Evolutionary conservation across 2,113 vertebrate species (phyloP).

Genomic region (Romanogobio albipinnatus): DNA sequence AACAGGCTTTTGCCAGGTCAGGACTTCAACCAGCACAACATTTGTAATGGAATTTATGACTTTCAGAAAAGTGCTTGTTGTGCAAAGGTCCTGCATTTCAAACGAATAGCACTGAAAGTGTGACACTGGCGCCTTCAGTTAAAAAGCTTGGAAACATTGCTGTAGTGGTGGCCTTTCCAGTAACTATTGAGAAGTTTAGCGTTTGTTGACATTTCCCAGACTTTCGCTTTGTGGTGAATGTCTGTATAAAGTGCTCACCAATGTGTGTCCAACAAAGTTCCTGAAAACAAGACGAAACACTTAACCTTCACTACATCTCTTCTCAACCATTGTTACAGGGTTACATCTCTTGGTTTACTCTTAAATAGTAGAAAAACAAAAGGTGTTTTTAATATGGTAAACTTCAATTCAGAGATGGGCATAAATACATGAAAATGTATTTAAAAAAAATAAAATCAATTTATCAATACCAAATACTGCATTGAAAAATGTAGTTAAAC

Average conservation of each 20-base stretch:
- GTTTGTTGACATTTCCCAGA: constrained; percentile 79
- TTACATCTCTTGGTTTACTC: not conserved
- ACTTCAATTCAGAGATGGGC: not conserved
- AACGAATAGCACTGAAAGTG: constrained; percentile 44
- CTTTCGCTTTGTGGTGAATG: constrained; percentile 50
- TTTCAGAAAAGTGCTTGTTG: constrained; percentile 34
- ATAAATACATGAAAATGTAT: too few relatives aligned
- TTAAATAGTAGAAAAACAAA: not conserved
- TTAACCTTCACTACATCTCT: not conserved
- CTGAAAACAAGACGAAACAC: constrained; percentile 30
- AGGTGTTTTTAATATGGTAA: not conserved
- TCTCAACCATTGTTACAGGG: not conserved
- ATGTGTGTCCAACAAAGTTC: constrained; percentile 47
- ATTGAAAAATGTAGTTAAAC: too few relatives aligned
- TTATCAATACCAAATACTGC: too few relatives aligned
- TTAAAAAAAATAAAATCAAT: too few relatives aligned
- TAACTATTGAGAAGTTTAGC: constrained; percentile 41
- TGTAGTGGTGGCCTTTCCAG: constrained; percentile 62
- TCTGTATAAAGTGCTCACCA: constrained; percentile 52
- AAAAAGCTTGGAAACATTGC: constrained; percentile 59
- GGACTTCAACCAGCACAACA: constrained; percentile 2
- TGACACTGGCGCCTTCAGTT: constrained; percentile 46
- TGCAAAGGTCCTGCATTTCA: constrained; percentile 45
- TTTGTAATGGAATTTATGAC: constrained; percentile 29
- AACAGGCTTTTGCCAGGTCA: not conserved